Percentiles rank a stretch among this genome's conserved stretches.
phyloP scores from a whole-genome alignment of 2,113 vertebrate genomes.

The Chaenocephalus aceratus region DNA sequence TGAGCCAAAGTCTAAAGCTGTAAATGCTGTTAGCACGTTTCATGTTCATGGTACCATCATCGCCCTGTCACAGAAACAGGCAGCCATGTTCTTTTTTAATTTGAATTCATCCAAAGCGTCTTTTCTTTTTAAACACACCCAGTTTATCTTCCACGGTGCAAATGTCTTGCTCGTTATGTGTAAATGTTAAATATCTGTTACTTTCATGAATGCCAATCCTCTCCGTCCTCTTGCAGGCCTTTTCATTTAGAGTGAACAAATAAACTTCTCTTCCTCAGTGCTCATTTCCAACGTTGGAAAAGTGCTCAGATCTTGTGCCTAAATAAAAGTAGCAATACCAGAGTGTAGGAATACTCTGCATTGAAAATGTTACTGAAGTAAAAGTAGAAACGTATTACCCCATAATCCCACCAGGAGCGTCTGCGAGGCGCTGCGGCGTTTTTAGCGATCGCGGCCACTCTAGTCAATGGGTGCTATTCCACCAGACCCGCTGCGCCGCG shows the following conservation, averaged over 20 bases:
- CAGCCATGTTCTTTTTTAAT: slow-evolving; percentile 3
- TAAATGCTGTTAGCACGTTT: slow-evolving; percentile 35
- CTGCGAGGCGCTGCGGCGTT: too few relatives aligned
- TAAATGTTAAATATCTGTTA: background rate
- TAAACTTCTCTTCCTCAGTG: background rate
- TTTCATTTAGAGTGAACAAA: slow-evolving; percentile 32
- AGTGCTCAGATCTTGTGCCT: too few relatives aligned
- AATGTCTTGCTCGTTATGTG: background rate
- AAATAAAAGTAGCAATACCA: too few relatives aligned
- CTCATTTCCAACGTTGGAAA: too few relatives aligned
- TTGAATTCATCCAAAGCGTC: slow-evolving; percentile 1
- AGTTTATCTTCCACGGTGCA: background rate
- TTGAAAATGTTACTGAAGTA: too few relatives aligned
- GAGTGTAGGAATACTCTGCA: too few relatives aligned
- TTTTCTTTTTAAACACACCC: background rate
- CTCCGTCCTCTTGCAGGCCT: background rate
- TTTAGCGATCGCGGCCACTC: too few relatives aligned
- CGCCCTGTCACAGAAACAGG: slow-evolving; percentile 22
- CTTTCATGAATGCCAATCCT: background rate
- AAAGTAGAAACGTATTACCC: too few relatives aligned
- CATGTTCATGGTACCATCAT: slow-evolving; percentile 5
- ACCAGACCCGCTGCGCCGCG: too few relatives aligned
- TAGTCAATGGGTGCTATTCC: too few relatives aligned
- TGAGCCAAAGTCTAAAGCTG: slow-evolving; percentile 32
- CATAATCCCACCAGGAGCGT: too few relatives aligned